These are phyloP conservation scores for Nautilus pompilius DNA, from an alignment of 1,140 invertebrate genomes.

Conservation along the genomic window DNA sequence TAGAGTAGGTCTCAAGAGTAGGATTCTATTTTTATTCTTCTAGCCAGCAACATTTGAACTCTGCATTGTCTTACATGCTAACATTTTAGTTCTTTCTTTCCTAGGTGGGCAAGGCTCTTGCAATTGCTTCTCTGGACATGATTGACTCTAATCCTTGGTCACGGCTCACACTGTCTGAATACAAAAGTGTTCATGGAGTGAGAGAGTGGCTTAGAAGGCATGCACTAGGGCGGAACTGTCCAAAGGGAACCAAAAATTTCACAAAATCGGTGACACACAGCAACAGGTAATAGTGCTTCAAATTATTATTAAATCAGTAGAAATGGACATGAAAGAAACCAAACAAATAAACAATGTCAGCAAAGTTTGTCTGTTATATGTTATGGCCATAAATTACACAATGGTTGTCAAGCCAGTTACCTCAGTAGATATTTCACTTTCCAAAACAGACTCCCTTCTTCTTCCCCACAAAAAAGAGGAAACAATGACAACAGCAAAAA, in stretches of 20 bases:
- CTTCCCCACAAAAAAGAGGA: too few relatives aligned
- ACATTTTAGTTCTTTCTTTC: slow-evolving; percentile 1
- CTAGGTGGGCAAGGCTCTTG: slow-evolving; percentile 77
- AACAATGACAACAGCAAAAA: too few relatives aligned
- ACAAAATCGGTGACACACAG: not conserved
- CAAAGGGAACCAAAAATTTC: not conserved
- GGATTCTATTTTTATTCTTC: too few relatives aligned
- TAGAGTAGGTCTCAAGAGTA: too few relatives aligned
- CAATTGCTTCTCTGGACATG: slow-evolving; percentile 78
- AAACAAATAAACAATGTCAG: not conserved
- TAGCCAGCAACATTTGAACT: too few relatives aligned
- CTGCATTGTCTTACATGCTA: too few relatives aligned
- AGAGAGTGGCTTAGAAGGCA: slow-evolving; percentile 64
- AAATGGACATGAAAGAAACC: not conserved
- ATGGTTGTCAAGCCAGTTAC: too few relatives aligned
- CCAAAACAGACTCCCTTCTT: too few relatives aligned
- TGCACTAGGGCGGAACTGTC: not conserved
- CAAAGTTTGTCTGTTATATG: too few relatives aligned
- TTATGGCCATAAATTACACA: too few relatives aligned
- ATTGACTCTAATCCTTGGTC: slow-evolving; percentile 75
- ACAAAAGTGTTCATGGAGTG: slow-evolving; percentile 68
- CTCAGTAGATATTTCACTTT: too few relatives aligned
- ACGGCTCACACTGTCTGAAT: slow-evolving; percentile 74
- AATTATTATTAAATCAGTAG: not conserved
- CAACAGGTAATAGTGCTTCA: not conserved